Percentiles rank a stretch among this genome's conserved stretches.
Conservation (phyloP, 2,888 invertebrate species). For the Drosophila ezoana region DNA sequence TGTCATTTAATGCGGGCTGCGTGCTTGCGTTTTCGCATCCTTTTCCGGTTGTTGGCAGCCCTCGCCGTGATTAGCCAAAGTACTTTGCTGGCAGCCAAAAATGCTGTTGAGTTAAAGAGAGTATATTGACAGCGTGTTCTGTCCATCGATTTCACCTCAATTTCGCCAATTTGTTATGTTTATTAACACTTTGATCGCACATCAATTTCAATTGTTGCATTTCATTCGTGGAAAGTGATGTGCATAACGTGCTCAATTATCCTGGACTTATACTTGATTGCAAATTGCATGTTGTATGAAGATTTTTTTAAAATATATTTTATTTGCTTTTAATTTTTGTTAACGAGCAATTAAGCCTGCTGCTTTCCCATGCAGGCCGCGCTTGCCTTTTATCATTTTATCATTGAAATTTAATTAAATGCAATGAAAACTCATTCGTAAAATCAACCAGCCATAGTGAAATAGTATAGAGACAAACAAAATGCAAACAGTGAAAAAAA, state of each 20-base stretch:
- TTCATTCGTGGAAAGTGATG: conserved; percentile 16
- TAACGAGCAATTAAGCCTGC: conserved; percentile 71
- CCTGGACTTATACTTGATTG: conserved; percentile 48
- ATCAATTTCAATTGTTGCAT: conserved; percentile 21
- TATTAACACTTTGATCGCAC: conserved; percentile 2
- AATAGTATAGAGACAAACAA: conserved; percentile 78
- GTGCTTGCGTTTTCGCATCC: conserved; percentile 63
- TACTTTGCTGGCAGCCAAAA: conserved; percentile 49
- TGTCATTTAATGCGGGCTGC: conserved; percentile 47
- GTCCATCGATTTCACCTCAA: conserved; percentile 5
- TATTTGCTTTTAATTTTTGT: conserved; percentile 57
- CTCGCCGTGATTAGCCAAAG: conserved; percentile 73
- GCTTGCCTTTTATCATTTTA: conserved; percentile 26
- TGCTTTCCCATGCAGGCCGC: conserved; percentile 15
- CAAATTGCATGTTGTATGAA: conserved; percentile 28
- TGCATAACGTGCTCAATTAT: conserved; percentile 47
- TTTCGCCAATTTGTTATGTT: background rate
- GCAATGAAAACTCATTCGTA: conserved; percentile 65
- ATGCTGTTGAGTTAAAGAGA: conserved; percentile 11
- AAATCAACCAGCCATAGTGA: conserved; percentile 78
- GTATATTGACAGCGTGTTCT: conserved; percentile 6
- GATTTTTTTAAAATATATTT: conserved; percentile 3
- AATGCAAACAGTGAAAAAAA: conserved; percentile 79
- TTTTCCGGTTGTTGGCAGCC: conserved; percentile 37
- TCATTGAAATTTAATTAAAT: conserved; percentile 74